These are phyloP conservation scores for Oxystoma pomonae DNA, from an alignment of 2,888 invertebrate genomes.

Conservation along the genomic window DNA sequence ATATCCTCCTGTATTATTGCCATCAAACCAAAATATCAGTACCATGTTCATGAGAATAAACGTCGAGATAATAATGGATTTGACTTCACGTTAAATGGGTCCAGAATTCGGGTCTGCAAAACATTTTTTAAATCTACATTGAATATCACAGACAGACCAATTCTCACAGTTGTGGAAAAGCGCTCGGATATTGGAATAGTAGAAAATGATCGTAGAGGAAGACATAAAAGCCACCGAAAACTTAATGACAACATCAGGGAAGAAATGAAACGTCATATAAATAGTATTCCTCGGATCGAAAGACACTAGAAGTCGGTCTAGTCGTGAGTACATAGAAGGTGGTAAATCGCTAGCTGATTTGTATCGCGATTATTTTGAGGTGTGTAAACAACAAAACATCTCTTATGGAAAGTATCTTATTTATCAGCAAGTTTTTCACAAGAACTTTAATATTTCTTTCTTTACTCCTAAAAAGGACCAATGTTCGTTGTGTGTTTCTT, in stretches of 20 bases:
- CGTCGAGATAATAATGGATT: too few relatives aligned
- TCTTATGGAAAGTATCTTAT: conserved; percentile 9
- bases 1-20: too few relatives aligned
- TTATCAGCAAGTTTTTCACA: background rate
- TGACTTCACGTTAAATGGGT: too few relatives aligned
- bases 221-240: too few relatives aligned
- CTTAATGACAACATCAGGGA: background rate
- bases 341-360: background rate
- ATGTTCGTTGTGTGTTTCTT: conserved; percentile 5
- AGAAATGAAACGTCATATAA: background rate
- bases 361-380: background rate
- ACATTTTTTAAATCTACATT: too few relatives aligned
- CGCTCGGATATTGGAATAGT: too few relatives aligned
- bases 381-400: conserved; percentile 10
- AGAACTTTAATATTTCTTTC: conserved; percentile 2
- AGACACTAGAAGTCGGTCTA: background rate
- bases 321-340: background rate
- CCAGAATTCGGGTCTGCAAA: too few relatives aligned
- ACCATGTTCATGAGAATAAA: too few relatives aligned
- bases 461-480: conserved; percentile 1
- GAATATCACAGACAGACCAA: too few relatives aligned
- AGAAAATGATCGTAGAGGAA: too few relatives aligned
- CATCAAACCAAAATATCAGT: too few relatives aligned
- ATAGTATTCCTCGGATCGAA: background rate
- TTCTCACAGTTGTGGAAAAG: too few relatives aligned